Percentiles rank a stretch among this genome's conserved stretches.
Conservation (phyloP, 1,140 invertebrate genomes). For the Agrilus planipennis region DNA sequence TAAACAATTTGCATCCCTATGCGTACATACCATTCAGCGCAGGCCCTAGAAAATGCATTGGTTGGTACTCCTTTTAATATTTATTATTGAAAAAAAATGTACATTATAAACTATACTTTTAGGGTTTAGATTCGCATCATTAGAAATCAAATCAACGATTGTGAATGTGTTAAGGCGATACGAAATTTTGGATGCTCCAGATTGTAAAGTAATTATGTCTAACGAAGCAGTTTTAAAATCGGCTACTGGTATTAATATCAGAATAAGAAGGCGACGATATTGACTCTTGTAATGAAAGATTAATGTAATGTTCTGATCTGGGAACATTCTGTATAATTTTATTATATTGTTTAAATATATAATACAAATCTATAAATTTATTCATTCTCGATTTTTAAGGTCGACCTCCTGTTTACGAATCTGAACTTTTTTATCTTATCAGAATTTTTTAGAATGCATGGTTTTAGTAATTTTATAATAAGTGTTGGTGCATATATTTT, state of each 20-base stretch:
- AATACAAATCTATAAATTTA: no score
- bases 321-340: no score
- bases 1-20: constrained; percentile 1
- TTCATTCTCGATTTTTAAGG: no score
- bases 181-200: constrained; percentile 28
- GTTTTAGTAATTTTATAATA: no score
- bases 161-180: constrained; percentile 54
- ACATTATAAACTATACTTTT: constrained; percentile 8
- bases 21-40: neutral
- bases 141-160: constrained; percentile 60
- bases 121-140: constrained; percentile 64
- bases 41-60: neutral
- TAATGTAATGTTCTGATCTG: no score
- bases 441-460: no score
- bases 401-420: no score
- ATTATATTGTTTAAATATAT: no score
- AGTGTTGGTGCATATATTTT: no score
- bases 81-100: neutral
- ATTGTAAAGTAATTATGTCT: constrained; percentile 22
- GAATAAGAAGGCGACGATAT: constrained; percentile 6
- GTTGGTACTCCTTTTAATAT: no score
- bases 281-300: no score
- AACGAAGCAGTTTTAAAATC: constrained; percentile 33
- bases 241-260: constrained; percentile 26
- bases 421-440: no score